phyloP scores from a whole-genome alignment of 2,888 invertebrate species.

The Philopedon plagiatum region DNA sequence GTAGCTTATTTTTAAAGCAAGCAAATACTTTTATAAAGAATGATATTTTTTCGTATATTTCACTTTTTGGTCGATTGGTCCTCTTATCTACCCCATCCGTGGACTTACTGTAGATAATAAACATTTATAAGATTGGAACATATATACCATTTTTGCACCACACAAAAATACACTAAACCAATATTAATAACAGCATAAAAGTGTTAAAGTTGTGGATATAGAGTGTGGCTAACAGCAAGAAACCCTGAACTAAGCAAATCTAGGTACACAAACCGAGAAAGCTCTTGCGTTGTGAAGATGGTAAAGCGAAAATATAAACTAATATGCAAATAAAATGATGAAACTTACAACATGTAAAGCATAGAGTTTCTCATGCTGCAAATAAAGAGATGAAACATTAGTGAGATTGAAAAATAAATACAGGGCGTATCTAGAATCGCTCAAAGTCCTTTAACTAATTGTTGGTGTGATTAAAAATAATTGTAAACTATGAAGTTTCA shows the following conservation, averaged over 20 bases:
- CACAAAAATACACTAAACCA: background rate
- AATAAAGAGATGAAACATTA: conserved; percentile 36
- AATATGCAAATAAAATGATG: conserved; percentile 28
- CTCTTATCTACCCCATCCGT: too few relatives aligned
- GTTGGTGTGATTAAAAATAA: too few relatives aligned
- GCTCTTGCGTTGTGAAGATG: background rate
- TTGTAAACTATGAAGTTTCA: too few relatives aligned
- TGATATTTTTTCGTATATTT: too few relatives aligned
- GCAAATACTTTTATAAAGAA: too few relatives aligned
- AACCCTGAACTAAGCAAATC: conserved; percentile 7
- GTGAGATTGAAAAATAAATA: background rate
- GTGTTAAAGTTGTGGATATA: conserved; percentile 3
- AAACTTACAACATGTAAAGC: conserved; percentile 51
- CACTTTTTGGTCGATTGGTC: too few relatives aligned
- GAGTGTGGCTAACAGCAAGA: conserved; percentile 17
- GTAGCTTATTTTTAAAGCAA: too few relatives aligned
- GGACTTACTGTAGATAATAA: too few relatives aligned
- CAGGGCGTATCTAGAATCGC: too few relatives aligned
- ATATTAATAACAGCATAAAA: conserved; percentile 29
- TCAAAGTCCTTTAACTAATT: too few relatives aligned
- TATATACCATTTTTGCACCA: too few relatives aligned
- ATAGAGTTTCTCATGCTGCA: conserved; percentile 53
- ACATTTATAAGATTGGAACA: too few relatives aligned
- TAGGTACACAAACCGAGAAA: background rate
- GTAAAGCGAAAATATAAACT: conserved; percentile 19